Percentiles rank a stretch among this genome's conserved stretches.
Conservation (phyloP, 2,888 invertebrate species). For the Hirudinaria manillensis region DNA sequence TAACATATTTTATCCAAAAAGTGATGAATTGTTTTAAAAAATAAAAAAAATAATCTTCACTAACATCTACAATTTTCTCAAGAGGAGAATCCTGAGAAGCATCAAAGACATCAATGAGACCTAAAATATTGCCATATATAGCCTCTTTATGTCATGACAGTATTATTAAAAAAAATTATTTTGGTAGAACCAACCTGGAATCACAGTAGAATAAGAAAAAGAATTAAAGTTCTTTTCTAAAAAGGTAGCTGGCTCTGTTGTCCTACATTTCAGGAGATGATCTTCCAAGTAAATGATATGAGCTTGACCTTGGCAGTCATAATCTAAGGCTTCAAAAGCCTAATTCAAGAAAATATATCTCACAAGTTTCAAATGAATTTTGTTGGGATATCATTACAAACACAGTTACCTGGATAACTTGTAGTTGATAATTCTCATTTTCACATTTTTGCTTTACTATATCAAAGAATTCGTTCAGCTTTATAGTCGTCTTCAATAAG, state of each 20-base stretch:
- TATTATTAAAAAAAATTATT: no score
- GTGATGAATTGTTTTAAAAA: background rate
- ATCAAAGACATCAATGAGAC: background rate
- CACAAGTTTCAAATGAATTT: background rate
- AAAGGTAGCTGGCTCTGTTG: background rate
- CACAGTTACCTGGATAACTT: background rate
- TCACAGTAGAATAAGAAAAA: background rate
- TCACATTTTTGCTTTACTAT: background rate
- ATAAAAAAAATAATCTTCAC: background rate
- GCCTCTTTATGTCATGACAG: no score
- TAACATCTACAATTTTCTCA: background rate
- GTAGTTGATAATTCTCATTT: background rate
- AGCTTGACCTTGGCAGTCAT: background rate
- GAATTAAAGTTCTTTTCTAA: background rate
- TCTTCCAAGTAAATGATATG: background rate
- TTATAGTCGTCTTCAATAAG: background rate
- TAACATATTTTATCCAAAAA: no score
- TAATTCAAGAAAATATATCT: background rate
- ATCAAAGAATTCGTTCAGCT: background rate
- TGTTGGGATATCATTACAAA: background rate
- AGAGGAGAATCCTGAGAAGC: background rate
- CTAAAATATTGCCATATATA: background rate
- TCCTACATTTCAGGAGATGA: background rate
- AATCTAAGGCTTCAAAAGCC: constrained; percentile 5
- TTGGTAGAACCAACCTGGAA: background rate